phyloP scores from a whole-genome alignment of 2,113 vertebrate genomes.

The Aptenodytes patagonicus region DNA sequence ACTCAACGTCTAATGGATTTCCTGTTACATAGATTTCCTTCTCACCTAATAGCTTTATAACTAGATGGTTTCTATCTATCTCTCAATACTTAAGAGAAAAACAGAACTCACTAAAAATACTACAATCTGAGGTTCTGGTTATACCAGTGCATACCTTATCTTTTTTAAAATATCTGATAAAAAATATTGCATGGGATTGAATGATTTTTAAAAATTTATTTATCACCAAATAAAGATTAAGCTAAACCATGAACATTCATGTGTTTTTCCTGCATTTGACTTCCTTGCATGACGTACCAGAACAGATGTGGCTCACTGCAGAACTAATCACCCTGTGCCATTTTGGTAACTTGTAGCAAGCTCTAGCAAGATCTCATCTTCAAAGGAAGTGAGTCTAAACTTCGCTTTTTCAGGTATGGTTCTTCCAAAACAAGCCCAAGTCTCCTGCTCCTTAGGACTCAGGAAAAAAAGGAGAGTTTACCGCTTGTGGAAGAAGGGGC shows the following conservation, averaged over 20 bases:
- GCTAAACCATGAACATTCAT: not conserved
- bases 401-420: not conserved
- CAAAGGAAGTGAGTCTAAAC: not conserved
- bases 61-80: not conserved
- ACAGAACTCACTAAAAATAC: not conserved
- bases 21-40: not conserved
- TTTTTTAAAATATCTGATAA: not conserved
- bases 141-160: not conserved
- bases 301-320: not conserved
- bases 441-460: not conserved
- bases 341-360: not conserved
- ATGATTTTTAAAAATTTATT: not conserved
- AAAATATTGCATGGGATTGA: not conserved
- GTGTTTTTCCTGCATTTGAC: not conserved
- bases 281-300: not conserved
- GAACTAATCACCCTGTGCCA: not conserved
- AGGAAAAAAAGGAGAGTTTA: too few relatives aligned
- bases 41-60: not conserved
- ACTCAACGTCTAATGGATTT: not conserved
- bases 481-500: too few relatives aligned
- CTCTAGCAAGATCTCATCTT: not conserved
- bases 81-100: not conserved
- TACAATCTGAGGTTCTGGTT: not conserved
- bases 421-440: not conserved
- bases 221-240: not conserved